Evolutionary conservation across 2,888 invertebrate species (phyloP), one percentile per base, ranked within the genome.

Genomic region (Pseudoips prasinana): DNA sequence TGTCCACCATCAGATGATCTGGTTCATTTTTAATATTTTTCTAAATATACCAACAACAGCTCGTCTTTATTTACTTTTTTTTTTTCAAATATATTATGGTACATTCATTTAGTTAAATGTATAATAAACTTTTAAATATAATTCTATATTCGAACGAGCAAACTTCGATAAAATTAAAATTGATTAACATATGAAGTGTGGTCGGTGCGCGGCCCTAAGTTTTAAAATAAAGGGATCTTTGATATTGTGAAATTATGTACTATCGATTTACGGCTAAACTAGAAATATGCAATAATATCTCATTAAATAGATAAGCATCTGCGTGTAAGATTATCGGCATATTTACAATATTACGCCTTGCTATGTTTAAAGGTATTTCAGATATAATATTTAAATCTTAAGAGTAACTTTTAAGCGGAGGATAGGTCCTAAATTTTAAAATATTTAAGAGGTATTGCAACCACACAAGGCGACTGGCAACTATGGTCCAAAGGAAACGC

Each of bases 1-100:
- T 91, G 89, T 88, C 75, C 84, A 90, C 89, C 92, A 92, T 92
- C 92, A 92, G 92, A 92, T 92, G 92, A 91, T 91, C 92, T 92
- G 91, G 78, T 79, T 84, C 63, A 62, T 61, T 74, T 79, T 80
- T 83, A 76, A 82, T 80, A 83, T 84, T 88, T 87, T 80, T 66
- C 87, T 88, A 88, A 88, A 89, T 86, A 88, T 88, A 88, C 86
- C 88, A 88, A 88, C 88, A 88, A 88, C 82, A 78, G 85, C 85
- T 86, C 87, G 82, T 67, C 58, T 63, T 42, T 51, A 56, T 58
- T 58, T 57, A 64, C 62, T 60, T 67, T 66, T 58, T n/a, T 68
- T 73, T 80, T 76, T 67, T 77, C 73, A 73, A 79, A 73, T 70
- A 72, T 54, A 75, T 79, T 77, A 65, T 73, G 76, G 72, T 75